Base-by-base conservation (phyloP, 92 coral and sea anemone species). In the Paramuricea clavata region DNA sequence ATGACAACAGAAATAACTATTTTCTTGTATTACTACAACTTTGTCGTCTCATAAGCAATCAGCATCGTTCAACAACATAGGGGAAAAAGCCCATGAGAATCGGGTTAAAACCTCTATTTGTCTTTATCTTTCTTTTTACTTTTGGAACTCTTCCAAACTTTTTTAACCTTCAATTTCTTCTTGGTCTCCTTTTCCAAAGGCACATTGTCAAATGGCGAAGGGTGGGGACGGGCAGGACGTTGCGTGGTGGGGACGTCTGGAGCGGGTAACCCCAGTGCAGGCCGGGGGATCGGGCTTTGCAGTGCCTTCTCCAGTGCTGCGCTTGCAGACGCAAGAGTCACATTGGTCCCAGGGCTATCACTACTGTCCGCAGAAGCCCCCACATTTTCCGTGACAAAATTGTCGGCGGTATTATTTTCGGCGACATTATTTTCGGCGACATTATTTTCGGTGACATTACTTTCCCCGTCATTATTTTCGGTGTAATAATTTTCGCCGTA, bases 181-280 rank as follows among this genome's bases (percentile, higher is more conserved):
- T 16, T 35, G 3, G 13, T 25, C 23, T 76, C 68, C 33, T 42
- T 52, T 42, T 30, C 35, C 47, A 76, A 12, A 13, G 82, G 82
- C 21, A 54, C 82, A 52, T 54, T 22, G 9, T 33, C 35, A 50
- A 76, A 76, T 39, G 69, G 56, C 26, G 84, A 61, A 21, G 50
- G 54, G 56, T 8, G 10, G 34, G 84, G 84, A 7, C 44, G 67
- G 12, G 73, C 25, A 12, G 82, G 82, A 16, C 34, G 82, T 0
- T 3, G 12, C n/a, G 42, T 5, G 68, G 26, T 22, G 3, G 82
- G 82, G 7, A 54, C 12, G 11, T 67, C 47, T 28, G 84, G 83
- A 0, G 70, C 73, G 50, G 69, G 50, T 4, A 35, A 47, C 21
- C 83, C 83, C 0, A 74, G 35, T 11, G 62, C 47, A n/a, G 81